Conservation (phyloP, 1,140 invertebrate species). For the Drosophila subpulchrella region DNA sequence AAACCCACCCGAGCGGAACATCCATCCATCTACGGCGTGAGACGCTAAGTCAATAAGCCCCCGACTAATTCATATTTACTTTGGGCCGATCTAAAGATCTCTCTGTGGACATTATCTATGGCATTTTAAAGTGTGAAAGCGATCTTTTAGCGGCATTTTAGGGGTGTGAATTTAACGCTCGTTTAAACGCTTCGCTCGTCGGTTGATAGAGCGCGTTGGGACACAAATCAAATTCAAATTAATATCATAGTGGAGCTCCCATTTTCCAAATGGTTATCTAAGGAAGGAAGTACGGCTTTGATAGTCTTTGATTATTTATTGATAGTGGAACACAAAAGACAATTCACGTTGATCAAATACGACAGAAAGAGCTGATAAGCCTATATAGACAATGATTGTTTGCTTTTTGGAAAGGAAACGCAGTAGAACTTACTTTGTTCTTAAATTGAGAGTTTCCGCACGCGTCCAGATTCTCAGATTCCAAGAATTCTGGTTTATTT, state of each 20-base stretch:
- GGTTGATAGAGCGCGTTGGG: neutral
- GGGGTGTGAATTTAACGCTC: constrained; percentile 66
- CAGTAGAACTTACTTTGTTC: constrained; percentile 39
- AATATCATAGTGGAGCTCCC: constrained; percentile 38
- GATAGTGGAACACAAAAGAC: constrained; percentile 61
- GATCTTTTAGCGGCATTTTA: constrained; percentile 54
- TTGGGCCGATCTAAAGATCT: constrained; percentile 45
- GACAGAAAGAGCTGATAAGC: constrained; percentile 19
- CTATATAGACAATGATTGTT: constrained; percentile 8
- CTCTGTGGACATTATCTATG: constrained; percentile 44
- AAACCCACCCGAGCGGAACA: constrained; percentile 1
- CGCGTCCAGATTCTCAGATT: constrained; percentile 44
- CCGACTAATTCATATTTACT: constrained; percentile 54
- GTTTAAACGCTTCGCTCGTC: constrained; percentile 18
- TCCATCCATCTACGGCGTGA: constrained; percentile 25
- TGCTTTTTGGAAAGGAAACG: constrained; percentile 11
- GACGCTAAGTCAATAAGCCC: constrained; percentile 49
- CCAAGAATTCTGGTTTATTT: constrained; percentile 32
- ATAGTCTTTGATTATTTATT: constrained; percentile 47
- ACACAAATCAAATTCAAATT: constrained; percentile 4
- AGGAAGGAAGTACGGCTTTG: constrained; percentile 28
- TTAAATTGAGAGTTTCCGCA: constrained; percentile 50
- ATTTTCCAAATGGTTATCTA: constrained; percentile 38
- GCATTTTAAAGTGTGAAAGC: constrained; percentile 38
- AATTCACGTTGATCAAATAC: constrained; percentile 54